Conservation (phyloP, 2,888 invertebrate genomes). For the Harpalus rufipes region DNA sequence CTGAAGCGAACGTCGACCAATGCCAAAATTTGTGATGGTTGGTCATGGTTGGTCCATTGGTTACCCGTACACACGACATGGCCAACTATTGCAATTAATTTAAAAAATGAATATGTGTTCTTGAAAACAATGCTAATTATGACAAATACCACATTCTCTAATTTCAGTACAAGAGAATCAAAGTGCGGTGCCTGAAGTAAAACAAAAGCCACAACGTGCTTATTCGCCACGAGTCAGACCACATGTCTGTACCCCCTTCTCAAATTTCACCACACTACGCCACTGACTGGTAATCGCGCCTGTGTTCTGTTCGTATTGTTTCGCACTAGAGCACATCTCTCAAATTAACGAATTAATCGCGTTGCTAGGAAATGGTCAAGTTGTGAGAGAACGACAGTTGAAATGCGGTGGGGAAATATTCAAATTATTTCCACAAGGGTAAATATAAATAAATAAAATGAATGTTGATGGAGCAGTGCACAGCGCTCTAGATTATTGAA, state of each 20-base stretch:
- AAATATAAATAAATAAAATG: slow-evolving; percentile 4
- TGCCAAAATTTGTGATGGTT: no score
- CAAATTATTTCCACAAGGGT: slow-evolving; percentile 4
- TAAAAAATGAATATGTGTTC: no score
- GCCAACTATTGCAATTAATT: no score
- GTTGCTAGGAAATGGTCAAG: slow-evolving; percentile 49
- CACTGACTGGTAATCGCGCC: slow-evolving; percentile 26
- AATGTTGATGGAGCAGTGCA: not conserved
- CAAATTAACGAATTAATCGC: slow-evolving; percentile 50
- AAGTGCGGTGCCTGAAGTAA: slow-evolving; percentile 39
- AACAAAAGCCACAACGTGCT: slow-evolving; percentile 45
- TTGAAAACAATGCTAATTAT: not conserved
- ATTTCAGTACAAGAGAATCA: slow-evolving; percentile 8
- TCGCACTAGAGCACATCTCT: slow-evolving; percentile 35
- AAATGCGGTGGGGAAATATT: not conserved
- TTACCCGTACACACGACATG: no score
- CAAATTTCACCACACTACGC: not conserved
- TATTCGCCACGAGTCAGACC: slow-evolving; percentile 27
- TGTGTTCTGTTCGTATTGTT: slow-evolving; percentile 39
- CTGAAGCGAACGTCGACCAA: no score
- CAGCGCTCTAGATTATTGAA: not conserved
- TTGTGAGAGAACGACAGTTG: not conserved
- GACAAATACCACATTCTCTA: not conserved
- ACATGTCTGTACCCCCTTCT: slow-evolving; percentile 17
- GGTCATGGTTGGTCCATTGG: no score